phyloP scores from a whole-genome alignment of 2,888 invertebrate genomes.

The Eupithecia exiguata region DNA sequence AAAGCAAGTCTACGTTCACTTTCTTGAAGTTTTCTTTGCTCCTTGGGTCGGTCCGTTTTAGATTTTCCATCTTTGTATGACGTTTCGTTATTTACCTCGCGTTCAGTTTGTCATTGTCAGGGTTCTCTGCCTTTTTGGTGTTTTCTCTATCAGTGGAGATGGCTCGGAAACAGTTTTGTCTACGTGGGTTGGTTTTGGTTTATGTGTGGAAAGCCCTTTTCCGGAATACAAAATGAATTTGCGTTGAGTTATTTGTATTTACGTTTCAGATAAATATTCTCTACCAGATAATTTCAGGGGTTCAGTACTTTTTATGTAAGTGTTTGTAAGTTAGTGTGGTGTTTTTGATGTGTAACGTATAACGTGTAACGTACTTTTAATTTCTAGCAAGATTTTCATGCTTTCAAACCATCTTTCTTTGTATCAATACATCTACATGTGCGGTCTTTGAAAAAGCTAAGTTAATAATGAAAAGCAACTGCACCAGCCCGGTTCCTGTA shows the following conservation, averaged over 20 bases:
- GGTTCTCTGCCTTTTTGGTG: conserved; percentile 33
- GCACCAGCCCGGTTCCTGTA: neutral
- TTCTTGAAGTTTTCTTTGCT: conserved; percentile 5
- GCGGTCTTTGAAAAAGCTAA: neutral
- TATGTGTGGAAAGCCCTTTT: conserved; percentile 3
- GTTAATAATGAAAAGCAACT: neutral
- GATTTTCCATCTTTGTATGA: conserved; percentile 60
- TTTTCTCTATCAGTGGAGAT: conserved; percentile 27
- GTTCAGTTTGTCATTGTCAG: conserved; percentile 67
- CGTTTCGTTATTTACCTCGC: conserved; percentile 65
- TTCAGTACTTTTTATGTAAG: neutral
- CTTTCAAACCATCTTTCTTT: neutral
- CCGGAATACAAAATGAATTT: neutral
- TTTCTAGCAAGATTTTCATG: neutral
- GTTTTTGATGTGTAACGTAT: too few relatives aligned
- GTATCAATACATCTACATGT: neutral
- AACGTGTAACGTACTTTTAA: too few relatives aligned
- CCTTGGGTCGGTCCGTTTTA: conserved; percentile 50
- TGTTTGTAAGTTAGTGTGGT: too few relatives aligned
- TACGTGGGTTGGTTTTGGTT: neutral
- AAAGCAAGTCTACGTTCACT: neutral
- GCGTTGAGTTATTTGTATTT: neutral
- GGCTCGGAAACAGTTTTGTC: conserved; percentile 13
- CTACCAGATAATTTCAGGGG: neutral
- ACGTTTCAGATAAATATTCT: neutral